Evolutionary conservation across 2,113 vertebrate genomes (phyloP), one percentile per base, ranked within the genome.

Genomic region (Rousettus leschenaultii): DNA sequence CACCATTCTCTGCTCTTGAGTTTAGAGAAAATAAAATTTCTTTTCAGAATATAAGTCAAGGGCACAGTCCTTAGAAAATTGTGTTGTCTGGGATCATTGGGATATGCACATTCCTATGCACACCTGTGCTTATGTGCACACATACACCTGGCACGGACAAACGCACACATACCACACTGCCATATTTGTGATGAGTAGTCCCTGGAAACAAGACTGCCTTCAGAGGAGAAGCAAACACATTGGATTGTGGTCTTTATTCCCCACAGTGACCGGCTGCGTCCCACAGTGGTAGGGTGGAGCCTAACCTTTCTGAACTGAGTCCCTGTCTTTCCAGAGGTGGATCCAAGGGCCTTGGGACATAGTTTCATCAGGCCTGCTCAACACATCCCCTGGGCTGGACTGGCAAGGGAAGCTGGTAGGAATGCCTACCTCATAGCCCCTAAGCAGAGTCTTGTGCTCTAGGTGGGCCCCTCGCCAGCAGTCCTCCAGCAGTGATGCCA

Each of bases 11-110:
- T 93, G 59, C 38, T 48, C 35, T 92, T 74, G 38, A 55, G 79
- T 94, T 89, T 51, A 87, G 84, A 87, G 51, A 38, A 74, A 95
- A 21, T 40, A 71, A 86, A 22, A 30, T 89, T 86, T 88, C 59
- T 66, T 92, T 95, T 88, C 53, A 82, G 91, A 77, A 73, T 70
- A 13, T 19, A 18, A 84, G 26, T 77, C 45, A 63, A 66, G 84
- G 40, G 21, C 33, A 21, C 43, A 19, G 57, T 40, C 70, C 83
- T 51, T 61, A 35, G 18, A 83, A 18, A 59, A 19, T n/a, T 2
- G 3, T 22, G 24, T 26, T 1, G 7, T 74, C 38, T 55, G 86
- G 40, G 21, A 24, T 68, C 57, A 40, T n/a, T 40, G 19, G 45
- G 21, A 4, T 53, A 5, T 24, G n/a, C 6, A 11, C 33, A 40